Conservation (phyloP, 2,888 invertebrate genomes). For the Argyresthia albistria region DNA sequence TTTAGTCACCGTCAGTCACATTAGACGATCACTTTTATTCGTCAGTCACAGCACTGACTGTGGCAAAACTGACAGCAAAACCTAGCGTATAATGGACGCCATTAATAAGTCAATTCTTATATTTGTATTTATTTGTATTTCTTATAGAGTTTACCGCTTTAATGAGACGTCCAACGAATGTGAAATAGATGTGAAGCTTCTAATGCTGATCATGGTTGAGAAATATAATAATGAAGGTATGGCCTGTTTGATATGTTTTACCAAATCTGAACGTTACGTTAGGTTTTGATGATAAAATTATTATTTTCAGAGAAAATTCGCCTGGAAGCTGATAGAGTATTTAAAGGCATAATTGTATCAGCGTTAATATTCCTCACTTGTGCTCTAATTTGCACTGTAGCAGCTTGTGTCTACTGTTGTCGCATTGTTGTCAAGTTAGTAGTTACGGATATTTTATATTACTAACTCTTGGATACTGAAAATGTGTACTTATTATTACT, state of each 20-base stretch:
- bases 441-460: background rate
- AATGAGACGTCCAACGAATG: slow-evolving; percentile 34
- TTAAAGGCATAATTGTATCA: slow-evolving; percentile 36
- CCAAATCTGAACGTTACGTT: no score
- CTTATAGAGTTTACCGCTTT: slow-evolving; percentile 33
- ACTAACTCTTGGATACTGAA: no score
- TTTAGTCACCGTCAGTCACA: no score
- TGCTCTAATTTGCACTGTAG: slow-evolving; percentile 27
- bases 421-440: slow-evolving; percentile 45
- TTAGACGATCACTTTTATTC: no score
- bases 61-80: no score
- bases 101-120: no score
- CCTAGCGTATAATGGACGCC: no score
- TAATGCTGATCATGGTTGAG: slow-evolving; percentile 23
- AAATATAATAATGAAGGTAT: slow-evolving; percentile 28
- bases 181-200: slow-evolving; percentile 26
- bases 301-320: slow-evolving; percentile 34
- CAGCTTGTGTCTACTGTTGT: slow-evolving; percentile 45
- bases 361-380: slow-evolving; percentile 35
- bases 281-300: background rate
- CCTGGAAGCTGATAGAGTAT: slow-evolving; percentile 31
- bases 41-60: no score
- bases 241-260: background rate
- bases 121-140: background rate
- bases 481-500: background rate